Conservation (phyloP, 2,888 invertebrate genomes). For the Cylloceria caligata region DNA sequence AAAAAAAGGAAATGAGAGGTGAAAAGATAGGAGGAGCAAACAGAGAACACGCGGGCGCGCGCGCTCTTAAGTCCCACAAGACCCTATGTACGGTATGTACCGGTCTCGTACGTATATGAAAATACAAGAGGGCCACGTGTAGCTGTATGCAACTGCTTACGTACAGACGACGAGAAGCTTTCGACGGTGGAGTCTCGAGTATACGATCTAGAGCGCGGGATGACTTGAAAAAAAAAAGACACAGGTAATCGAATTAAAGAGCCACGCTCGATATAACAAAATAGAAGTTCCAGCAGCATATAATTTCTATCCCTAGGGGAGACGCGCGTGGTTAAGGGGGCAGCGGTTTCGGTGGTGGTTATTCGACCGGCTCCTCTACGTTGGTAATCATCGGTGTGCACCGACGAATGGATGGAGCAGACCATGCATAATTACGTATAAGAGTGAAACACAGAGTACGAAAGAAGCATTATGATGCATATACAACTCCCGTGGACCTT, state of each 20-base stretch:
- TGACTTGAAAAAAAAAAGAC: constrained; percentile 77
- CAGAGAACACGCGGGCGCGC: constrained; percentile 28
- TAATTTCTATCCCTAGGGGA: constrained; percentile 80
- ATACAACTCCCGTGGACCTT: not conserved
- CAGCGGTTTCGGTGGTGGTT: constrained; percentile 43
- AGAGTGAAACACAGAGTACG: constrained; percentile 35
- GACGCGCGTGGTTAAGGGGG: constrained; percentile 63
- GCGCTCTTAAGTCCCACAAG: constrained; percentile 48
- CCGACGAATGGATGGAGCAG: not conserved
- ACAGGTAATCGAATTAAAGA: constrained; percentile 83
- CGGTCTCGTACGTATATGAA: not conserved
- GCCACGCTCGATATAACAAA: constrained; percentile 69
- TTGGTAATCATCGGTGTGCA: constrained; percentile 1
- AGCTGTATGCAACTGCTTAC: not conserved
- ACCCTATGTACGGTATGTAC: constrained; percentile 30
- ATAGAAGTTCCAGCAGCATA: constrained; percentile 69
- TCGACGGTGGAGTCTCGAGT: constrained; percentile 55
- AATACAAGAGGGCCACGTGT: constrained; percentile 14
- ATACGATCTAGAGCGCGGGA: constrained; percentile 27
- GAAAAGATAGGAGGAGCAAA: constrained; percentile 66
- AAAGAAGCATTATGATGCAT: constrained; percentile 22
- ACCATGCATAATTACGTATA: constrained; percentile 33
- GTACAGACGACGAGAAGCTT: not conserved
- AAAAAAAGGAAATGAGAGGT: constrained; percentile 61
- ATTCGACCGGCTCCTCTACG: not conserved